These are phyloP conservation scores for Amphimallon solstitiale DNA, from an alignment of 2,888 invertebrate genomes.

Conservation along the genomic window DNA sequence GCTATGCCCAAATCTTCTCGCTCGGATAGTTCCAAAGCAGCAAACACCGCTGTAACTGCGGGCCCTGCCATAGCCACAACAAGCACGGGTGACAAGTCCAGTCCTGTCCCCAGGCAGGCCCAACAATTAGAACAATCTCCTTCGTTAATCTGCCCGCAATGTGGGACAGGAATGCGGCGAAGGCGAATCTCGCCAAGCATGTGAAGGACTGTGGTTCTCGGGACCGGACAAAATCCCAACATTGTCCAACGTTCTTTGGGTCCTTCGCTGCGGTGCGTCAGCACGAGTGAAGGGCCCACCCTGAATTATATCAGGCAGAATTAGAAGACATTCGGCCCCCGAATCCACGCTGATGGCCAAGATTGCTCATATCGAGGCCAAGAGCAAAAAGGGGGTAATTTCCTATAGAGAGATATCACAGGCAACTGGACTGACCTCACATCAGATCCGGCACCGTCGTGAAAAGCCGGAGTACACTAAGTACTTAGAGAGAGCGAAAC, in stretches of 20 bases:
- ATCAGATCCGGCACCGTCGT: conserved; percentile 36
- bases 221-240: conserved; percentile 16
- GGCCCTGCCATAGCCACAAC: too few species aligned
- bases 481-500: conserved; percentile 30
- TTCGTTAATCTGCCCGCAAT: too few species aligned
- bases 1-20: too few species aligned
- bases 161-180: too few species aligned
- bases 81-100: too few species aligned
- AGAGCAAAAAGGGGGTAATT: conserved; percentile 5
- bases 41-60: too few species aligned
- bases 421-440: conserved; percentile 38
- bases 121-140: too few species aligned
- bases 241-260: conserved; percentile 5
- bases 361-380: conserved; percentile 37
- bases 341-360: conserved; percentile 21
- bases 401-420: conserved; percentile 25
- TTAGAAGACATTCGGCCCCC: conserved; percentile 23
- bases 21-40: too few species aligned
- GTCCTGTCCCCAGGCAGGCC: too few species aligned
- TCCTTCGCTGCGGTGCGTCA: conserved; percentile 26
- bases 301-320: conserved; percentile 19
- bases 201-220: conserved; percentile 19
- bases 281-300: conserved; percentile 37
- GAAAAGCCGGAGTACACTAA: conserved; percentile 33
- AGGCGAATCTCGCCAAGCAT: neutral